Percentiles rank a stretch among this genome's conserved stretches.
Evolutionary conservation across 2,888 invertebrate species (phyloP).

Genomic region (Dryobota labecula): DNA sequence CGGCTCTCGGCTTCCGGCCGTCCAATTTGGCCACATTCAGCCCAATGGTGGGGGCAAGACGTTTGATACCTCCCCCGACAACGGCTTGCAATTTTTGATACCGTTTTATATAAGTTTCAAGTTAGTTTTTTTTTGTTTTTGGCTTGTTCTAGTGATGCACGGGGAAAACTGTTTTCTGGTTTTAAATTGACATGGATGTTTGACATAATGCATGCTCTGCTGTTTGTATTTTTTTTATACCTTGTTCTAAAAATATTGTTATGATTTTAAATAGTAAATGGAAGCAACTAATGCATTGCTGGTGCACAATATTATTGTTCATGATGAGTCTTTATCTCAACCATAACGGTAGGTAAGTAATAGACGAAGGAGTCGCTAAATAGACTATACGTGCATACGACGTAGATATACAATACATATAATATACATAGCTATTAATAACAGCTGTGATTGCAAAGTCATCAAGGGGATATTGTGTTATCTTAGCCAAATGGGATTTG

Average conservation of each 20-base stretch:
- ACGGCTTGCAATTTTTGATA: conserved; percentile 38
- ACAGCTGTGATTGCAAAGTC: neutral
- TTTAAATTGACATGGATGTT: neutral
- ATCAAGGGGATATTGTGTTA: neutral
- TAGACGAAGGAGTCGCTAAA: neutral
- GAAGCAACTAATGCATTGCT: neutral
- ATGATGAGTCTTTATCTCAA: neutral
- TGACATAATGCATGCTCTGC: neutral
- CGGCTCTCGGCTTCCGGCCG: conserved; percentile 86
- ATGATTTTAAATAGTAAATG: neutral
- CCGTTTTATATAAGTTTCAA: conserved; percentile 36
- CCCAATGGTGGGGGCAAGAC: conserved; percentile 80
- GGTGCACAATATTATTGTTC: neutral
- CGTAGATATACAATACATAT: too few species aligned
- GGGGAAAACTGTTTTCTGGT: conserved; percentile 1
- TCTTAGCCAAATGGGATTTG: neutral
- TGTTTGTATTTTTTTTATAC: neutral
- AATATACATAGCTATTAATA: neutral
- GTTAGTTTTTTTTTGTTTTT: conserved; percentile 3
- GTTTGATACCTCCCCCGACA: conserved; percentile 74
- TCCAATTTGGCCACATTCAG: conserved; percentile 90
- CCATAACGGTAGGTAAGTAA: neutral
- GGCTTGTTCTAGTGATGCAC: neutral
- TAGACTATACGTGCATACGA: neutral
- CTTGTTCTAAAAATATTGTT: neutral